These are phyloP conservation scores for Meta bourneti DNA, from an alignment of 2,888 invertebrate species.

Conservation along the genomic window DNA sequence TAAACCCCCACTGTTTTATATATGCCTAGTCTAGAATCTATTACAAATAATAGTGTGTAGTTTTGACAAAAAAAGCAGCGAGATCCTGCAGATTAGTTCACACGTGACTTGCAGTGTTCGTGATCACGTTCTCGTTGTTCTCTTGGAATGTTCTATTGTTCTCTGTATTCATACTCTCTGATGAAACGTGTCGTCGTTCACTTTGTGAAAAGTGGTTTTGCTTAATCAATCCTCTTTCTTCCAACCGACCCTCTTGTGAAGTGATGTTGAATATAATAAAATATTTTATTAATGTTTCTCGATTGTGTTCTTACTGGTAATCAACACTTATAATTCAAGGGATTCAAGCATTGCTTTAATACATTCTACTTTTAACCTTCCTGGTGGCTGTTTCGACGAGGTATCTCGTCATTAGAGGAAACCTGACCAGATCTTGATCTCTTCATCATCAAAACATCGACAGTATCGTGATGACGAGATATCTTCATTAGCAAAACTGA, in stretches of 20 bases:
- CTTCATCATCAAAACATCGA: no score
- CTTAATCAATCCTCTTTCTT: slow-evolving; percentile 1
- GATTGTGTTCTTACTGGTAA: background rate
- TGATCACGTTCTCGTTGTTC: background rate
- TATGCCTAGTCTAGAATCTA: slow-evolving; percentile 68
- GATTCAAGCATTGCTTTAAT: no score
- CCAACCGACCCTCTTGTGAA: slow-evolving; percentile 44
- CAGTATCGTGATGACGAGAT: no score
- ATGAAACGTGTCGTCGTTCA: background rate
- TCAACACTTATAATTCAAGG: no score
- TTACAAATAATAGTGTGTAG: slow-evolving; percentile 29
- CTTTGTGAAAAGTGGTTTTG: background rate
- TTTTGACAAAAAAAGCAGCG: slow-evolving; percentile 10
- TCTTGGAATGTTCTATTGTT: slow-evolving; percentile 42
- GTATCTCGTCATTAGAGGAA: no score
- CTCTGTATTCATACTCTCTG: background rate
- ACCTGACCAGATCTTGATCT: no score
- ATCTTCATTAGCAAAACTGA: no score
- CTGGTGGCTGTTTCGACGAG: no score
- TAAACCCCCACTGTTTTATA: slow-evolving; percentile 19
- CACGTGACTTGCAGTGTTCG: background rate
- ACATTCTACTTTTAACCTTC: no score
- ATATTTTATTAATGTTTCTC: slow-evolving; percentile 74
- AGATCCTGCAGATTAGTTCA: background rate
- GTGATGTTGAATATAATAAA: slow-evolving; percentile 74